Evolutionary conservation across 2,797 vertebrate genomes (phyloP).

Genomic region (Cetoscarus ocellatus): DNA sequence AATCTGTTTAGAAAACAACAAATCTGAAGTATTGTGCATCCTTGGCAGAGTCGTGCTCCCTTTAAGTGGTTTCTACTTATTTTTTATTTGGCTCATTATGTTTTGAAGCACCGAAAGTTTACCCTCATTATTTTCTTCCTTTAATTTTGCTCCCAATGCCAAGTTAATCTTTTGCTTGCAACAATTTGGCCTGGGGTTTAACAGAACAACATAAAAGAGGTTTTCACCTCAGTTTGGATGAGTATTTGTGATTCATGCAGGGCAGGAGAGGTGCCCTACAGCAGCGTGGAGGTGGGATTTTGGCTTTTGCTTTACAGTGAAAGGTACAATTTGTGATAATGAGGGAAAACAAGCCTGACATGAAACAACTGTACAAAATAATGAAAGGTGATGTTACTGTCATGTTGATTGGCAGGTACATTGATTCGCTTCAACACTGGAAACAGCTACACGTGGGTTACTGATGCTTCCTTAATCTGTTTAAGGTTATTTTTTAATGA

Average conservation of each 20-base stretch:
- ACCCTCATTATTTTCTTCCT: constrained; percentile 18
- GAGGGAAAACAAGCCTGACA: not conserved
- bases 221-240: constrained; percentile 4
- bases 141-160: constrained; percentile 15
- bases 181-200: not conserved
- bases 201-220: not conserved
- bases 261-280: not conserved
- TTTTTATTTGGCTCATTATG: constrained; percentile 29
- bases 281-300: not conserved
- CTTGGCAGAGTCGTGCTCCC: constrained; percentile 6
- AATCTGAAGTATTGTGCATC: constrained; percentile 7
- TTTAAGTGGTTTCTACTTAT: constrained; percentile 17
- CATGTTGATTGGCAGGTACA: not conserved
- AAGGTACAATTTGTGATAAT: not conserved
- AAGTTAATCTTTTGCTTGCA: constrained; percentile 7
- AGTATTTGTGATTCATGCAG: constrained; percentile 11
- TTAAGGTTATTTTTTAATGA: not conserved
- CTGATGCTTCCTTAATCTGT: not conserved
- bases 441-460: not conserved
- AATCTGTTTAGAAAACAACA: constrained; percentile 25
- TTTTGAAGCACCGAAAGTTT: constrained; percentile 10
- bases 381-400: not conserved
- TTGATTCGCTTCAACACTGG: not conserved
- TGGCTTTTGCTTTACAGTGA: constrained; percentile 1
- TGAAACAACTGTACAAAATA: not conserved